Base-by-base conservation (phyloP, 2,888 invertebrate species). In the Lacanobia oleracea region DNA sequence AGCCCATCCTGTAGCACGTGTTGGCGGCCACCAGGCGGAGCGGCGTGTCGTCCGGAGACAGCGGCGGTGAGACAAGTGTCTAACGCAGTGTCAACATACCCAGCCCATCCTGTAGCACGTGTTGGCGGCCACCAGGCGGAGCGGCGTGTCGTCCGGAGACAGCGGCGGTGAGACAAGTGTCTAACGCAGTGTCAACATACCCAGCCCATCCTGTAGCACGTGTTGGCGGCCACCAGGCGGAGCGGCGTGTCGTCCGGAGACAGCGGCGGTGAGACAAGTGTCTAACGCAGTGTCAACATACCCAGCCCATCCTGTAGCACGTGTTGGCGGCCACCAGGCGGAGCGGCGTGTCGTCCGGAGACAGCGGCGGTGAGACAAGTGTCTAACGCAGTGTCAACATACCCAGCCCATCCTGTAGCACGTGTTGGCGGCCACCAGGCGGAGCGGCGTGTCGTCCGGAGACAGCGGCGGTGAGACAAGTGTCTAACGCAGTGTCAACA, bases 11-110 rank as follows among this genome's bases (percentile, higher is more conserved):
- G 27, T 75, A 75, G 14, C 75, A 57, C 23, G 99, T 95, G 91
- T 97, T 97, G 53, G 99, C 98, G 48, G 98, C 98, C 53, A 99
- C 95, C 54, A 99, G 96, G 79, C 98, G 97, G 68, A 98, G 98
- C 86, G 98, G 95, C 10, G 98, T 97, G 95, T 98, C 98, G 0
- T 9, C 94, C 0, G 98, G 97, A 60, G 97, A 96, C 63, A 99
- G 92, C 77, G 88, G 85, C 23, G 86, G n/a, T n/a, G n/a, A n/a
- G n/a, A n/a, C n/a, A n/a, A n/a, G n/a, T n/a, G n/a, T n/a, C n/a
- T n/a, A 27, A 33, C 5, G 6, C 33, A 33, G 33, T 33, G 27
- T 27, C 2, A 33, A 33, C 72, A 18, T 45, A 73, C 74, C 74
- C 77, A 76, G 6, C 77, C 75, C 75, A 75, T 68, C 45, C 69